These are phyloP conservation scores for Myiothlypis chrysogaster DNA, from an alignment of 2,797 vertebrate genomes.

Conservation along the genomic window DNA sequence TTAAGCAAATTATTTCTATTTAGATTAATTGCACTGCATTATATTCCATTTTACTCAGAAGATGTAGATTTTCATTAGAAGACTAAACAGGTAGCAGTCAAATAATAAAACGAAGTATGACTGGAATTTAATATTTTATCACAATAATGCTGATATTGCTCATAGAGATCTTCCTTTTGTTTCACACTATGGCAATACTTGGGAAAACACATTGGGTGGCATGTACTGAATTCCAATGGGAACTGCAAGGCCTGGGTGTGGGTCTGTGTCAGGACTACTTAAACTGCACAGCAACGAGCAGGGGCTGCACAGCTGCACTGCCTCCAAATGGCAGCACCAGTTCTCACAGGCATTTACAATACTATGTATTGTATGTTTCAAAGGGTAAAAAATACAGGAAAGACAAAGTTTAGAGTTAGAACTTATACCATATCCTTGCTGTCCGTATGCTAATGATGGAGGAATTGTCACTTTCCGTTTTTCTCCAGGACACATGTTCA, in stretches of 20 bases:
- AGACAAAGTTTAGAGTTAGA: neutral
- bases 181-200: neutral
- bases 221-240: neutral
- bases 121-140: neutral
- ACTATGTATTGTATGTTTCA: neutral
- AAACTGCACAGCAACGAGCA: neutral
- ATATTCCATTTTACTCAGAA: neutral
- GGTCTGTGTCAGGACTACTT: neutral
- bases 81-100: neutral
- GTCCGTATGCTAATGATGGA: slow-evolving; percentile 86
- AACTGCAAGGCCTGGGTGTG: neutral
- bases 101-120: neutral
- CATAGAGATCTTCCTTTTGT: neutral
- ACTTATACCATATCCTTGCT: slow-evolving; percentile 86
- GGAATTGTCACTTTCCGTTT: slow-evolving; percentile 91
- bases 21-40: neutral
- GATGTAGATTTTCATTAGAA: neutral
- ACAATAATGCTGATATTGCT: neutral
- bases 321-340: neutral
- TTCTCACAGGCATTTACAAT: neutral
- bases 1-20: neutral
- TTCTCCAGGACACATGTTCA: slow-evolving; percentile 92
- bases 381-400: neutral
- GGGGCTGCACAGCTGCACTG: neutral
- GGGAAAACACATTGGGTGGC: neutral